A percentile compares a stretch with the other conserved stretches of the same genome.
Conservation (phyloP, 2,888 invertebrate species). For the Drosophila austrosaltans region DNA sequence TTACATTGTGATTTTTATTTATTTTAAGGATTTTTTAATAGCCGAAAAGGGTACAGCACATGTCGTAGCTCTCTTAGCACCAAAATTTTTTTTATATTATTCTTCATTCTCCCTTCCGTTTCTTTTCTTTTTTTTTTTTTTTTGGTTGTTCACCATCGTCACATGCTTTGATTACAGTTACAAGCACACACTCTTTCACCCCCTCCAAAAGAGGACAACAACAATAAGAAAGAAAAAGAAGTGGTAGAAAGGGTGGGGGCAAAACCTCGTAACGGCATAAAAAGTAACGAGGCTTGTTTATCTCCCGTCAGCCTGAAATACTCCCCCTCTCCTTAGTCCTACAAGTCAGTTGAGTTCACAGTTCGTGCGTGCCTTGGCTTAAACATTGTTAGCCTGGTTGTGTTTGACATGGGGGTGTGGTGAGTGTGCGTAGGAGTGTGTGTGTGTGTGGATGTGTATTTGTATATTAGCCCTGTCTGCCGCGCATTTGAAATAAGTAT, state of each 20-base stretch:
- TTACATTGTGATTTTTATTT: too few species aligned
- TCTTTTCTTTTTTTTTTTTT: neutral
- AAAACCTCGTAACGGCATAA: conserved; percentile 45
- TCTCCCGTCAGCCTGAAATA: conserved; percentile 23
- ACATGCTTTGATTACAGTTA: conserved; percentile 69
- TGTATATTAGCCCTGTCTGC: conserved; percentile 49
- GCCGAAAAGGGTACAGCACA: neutral
- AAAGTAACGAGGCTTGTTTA: conserved; percentile 61
- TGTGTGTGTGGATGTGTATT: conserved; percentile 21
- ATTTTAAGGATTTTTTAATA: neutral
- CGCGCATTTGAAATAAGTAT: conserved; percentile 53
- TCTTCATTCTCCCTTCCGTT: too few species aligned
- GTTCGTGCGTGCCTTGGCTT: conserved; percentile 63
- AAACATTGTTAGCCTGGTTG: conserved; percentile 51
- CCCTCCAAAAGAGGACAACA: conserved; percentile 15
- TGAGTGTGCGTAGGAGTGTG: conserved; percentile 24
- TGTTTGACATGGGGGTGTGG: conserved; percentile 23
- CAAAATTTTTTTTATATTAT: neutral
- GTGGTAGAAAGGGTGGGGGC: too few species aligned
- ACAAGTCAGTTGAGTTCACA: conserved; percentile 23
- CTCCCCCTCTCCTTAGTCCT: conserved; percentile 24
- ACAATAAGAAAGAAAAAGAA: conserved; percentile 17
- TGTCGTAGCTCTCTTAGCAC: neutral
- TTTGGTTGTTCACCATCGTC: conserved; percentile 47
- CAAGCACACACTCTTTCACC: conserved; percentile 28